Evolutionary conservation across 2,888 invertebrate species (phyloP).

Genomic region (Pristionchus exspectatus): DNA sequence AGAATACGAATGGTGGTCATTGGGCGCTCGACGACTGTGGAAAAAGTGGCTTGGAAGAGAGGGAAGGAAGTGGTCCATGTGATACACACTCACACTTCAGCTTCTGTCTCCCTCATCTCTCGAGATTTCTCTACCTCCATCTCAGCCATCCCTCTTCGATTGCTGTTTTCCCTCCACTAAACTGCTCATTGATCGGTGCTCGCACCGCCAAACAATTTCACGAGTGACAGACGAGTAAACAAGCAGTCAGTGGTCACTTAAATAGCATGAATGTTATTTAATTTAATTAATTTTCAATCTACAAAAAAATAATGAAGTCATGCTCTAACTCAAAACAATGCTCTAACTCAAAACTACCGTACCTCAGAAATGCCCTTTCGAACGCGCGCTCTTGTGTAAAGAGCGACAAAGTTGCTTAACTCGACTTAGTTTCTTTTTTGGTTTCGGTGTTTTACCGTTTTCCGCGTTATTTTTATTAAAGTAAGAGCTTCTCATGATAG

Average conservation of each 20-base stretch:
- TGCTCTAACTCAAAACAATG: background rate
- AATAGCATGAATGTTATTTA: background rate
- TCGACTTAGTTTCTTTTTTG: background rate
- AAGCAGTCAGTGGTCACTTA: background rate
- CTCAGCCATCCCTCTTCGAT: conserved; percentile 6
- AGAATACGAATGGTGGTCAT: background rate
- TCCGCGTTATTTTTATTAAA: background rate
- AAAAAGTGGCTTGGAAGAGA: conserved; percentile 30
- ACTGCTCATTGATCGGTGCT: conserved; percentile 37
- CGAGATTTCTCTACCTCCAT: conserved; percentile 45
- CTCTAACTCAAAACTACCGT: conserved; percentile 29
- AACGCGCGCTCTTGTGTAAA: conserved; percentile 34
- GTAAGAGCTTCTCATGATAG: conserved; percentile 8
- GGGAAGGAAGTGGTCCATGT: conserved; percentile 25
- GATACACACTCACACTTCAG: conserved; percentile 35
- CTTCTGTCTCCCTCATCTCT: conserved; percentile 22
- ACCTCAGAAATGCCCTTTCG: background rate
- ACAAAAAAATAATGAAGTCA: background rate
- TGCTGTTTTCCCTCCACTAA: conserved; percentile 14
- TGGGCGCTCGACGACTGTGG: background rate
- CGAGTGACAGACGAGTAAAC: background rate
- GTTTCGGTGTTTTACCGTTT: background rate
- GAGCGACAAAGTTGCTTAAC: background rate
- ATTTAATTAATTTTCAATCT: background rate
- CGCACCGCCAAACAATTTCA: background rate